Base-by-base conservation (phyloP, 2,888 invertebrate genomes). In the Lithophane semibrunnea region DNA sequence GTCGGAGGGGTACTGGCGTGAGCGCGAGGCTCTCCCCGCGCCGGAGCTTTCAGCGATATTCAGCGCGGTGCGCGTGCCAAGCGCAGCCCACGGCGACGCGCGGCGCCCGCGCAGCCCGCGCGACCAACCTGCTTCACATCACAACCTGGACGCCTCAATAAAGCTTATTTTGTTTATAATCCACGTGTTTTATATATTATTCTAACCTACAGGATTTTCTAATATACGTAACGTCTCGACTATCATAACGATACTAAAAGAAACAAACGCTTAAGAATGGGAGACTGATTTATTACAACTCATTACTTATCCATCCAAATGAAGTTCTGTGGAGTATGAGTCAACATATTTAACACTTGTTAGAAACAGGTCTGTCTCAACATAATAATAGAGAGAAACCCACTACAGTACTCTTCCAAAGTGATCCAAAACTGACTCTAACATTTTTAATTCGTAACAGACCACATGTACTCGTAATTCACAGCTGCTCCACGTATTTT, bases 1-100 rank as follows among this genome's bases (percentile, higher is more conserved):
- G 97, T 97, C 97, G 97, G 95, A 96, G 95, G 94, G 96, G 95
- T 95, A 97, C 97, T 97, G 97, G 94, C 95, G 94, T 89, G 91
- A 91, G 90, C 88, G 91, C 90, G 86, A 89, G 89, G 88, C 90
- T 90, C 91, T 92, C 93, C 93, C 93, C 93, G 92, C 92, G 92
- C 90, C 92, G 91, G 92, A 92, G 91, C 93, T 94, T 91, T 92
- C 93, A 89, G 92, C 93, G 91, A 93, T 90, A 90, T 95, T 95
- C 95, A 94, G 93, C 90, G 86, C 91, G 91, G 90, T 92, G 90
- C 89, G 91, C 91, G 93, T 95, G 95, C 95, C 95, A 95, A 95
- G 88, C 88, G 89, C 92, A 86, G 89, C 90, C 92, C 91, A 89
- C 91, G 90, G 85, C 83, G 85, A 60, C 86, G 82, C 85, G 75